Percentiles rank a stretch among this genome's conserved stretches.
These are phyloP conservation scores for Hemicentrotus pulcherrimus DNA, from an alignment of 35 echinoderm and acorn worm genomes.

Conservation along the genomic window DNA sequence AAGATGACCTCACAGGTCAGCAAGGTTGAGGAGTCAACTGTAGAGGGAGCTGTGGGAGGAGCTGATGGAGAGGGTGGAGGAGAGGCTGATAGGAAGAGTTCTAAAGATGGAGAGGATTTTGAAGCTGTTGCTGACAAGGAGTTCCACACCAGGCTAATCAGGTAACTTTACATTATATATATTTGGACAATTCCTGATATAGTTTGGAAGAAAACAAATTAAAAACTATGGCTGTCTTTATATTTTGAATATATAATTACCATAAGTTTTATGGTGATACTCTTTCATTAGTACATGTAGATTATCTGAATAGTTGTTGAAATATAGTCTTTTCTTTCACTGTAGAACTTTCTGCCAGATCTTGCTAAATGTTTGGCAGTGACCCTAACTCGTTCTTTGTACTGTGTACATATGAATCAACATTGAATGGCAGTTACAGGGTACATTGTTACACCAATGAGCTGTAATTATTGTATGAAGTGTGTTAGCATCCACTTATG, in stretches of 20 bases:
- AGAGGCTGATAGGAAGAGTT: slow-evolving; percentile 37
- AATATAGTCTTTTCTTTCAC: too few relatives aligned
- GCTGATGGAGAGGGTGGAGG: slow-evolving; percentile 31
- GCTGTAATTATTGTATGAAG: too few relatives aligned
- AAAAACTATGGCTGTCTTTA: not conserved
- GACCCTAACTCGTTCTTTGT: slow-evolving; percentile 48
- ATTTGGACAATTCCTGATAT: not conserved
- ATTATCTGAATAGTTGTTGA: too few relatives aligned
- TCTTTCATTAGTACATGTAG: too few relatives aligned
- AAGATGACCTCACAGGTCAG: slow-evolving; percentile 41
- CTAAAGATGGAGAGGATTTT: slow-evolving; percentile 21
- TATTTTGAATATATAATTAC: too few relatives aligned
- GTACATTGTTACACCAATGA: not conserved
- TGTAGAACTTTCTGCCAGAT: slow-evolving; percentile 49
- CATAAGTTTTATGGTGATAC: too few relatives aligned
- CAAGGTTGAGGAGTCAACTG: not conserved
- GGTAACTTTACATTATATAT: not conserved
- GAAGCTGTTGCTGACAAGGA: not conserved
- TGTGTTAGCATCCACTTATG: too few relatives aligned
- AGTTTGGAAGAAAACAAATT: not conserved
- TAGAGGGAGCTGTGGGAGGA: slow-evolving; percentile 45
- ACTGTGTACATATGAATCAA: slow-evolving; percentile 85
- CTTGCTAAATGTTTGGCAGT: slow-evolving; percentile 58
- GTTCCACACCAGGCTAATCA: not conserved
- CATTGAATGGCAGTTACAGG: slow-evolving; percentile 59